Conservation (phyloP, 2,888 invertebrate genomes). For the Limnephilus auricula region DNA sequence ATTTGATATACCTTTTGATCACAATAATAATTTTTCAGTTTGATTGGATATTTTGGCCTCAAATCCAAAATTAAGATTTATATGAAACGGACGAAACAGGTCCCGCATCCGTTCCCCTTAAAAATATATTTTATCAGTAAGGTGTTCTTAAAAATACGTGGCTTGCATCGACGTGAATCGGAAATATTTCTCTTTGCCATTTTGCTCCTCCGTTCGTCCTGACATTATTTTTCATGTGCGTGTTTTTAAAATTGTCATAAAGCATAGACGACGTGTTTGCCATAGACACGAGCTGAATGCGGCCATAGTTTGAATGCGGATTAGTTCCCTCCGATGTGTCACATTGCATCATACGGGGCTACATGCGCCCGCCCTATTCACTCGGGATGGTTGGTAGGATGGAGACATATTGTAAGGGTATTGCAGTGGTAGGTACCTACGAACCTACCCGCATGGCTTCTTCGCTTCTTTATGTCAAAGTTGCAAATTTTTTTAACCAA, state of each 20-base stretch:
- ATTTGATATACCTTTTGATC: no score
- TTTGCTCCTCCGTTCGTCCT: background rate
- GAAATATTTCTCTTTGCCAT: background rate
- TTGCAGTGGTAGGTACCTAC: background rate
- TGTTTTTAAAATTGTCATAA: background rate
- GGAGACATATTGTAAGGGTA: background rate
- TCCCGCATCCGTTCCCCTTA: no score
- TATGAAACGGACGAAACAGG: no score
- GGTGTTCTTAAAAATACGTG: background rate
- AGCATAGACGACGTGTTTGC: slow-evolving; percentile 16
- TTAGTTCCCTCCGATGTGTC: slow-evolving; percentile 43
- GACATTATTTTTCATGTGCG: background rate
- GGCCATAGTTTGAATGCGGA: slow-evolving; percentile 21
- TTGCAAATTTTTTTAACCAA: background rate
- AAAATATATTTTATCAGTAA: background rate
- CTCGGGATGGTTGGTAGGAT: background rate
- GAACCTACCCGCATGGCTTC: background rate
- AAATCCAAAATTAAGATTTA: no score
- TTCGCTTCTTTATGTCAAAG: background rate
- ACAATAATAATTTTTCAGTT: no score
- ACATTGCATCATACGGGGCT: slow-evolving; percentile 31
- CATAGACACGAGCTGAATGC: background rate
- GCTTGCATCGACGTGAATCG: background rate
- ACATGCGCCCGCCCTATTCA: background rate
- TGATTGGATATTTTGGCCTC: no score